A percentile compares a stretch with the other conserved stretches of the same genome.
phyloP scores from a whole-genome alignment of 2,888 invertebrate species.

The Metalampra italica region DNA sequence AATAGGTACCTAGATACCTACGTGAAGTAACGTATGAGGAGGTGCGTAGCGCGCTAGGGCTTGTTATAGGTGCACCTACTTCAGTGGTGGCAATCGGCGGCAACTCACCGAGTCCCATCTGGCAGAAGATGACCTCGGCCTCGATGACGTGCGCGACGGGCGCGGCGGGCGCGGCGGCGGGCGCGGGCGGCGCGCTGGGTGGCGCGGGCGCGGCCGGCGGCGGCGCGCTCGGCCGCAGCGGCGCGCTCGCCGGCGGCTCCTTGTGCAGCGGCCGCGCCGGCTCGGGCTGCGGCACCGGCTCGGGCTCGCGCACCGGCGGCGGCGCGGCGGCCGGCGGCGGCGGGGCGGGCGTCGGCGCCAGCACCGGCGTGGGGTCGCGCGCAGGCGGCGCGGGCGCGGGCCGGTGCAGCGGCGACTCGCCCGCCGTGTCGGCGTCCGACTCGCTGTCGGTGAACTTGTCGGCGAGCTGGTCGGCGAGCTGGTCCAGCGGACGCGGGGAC shows the following conservation, averaged over 20 bases:
- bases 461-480: constrained; percentile 62
- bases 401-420: constrained; percentile 66
- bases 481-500: constrained; percentile 45
- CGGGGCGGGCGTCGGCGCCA: constrained; percentile 33
- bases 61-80: too few species aligned
- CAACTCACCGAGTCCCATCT: constrained; percentile 83
- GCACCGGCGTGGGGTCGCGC: constrained; percentile 20
- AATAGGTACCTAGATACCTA: too few species aligned
- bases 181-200: constrained; percentile 21
- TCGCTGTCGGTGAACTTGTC: constrained; percentile 80
- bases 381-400: constrained; percentile 30
- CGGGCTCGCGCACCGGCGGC: constrained; percentile 10
- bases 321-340: constrained; percentile 16
- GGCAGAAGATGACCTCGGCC: constrained; percentile 84
- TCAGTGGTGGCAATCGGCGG: too few species aligned
- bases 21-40: too few species aligned
- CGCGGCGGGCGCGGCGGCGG: constrained; percentile 20
- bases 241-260: constrained; percentile 55
- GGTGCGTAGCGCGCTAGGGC: too few species aligned
- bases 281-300: constrained; percentile 19
- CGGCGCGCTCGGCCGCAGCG: constrained; percentile 30
- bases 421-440: constrained; percentile 71
- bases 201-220: constrained; percentile 10
- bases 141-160: constrained; percentile 75
- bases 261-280: constrained; percentile 43